A percentile compares a stretch with the other conserved stretches of the same genome.
These are phyloP conservation scores for Spondyliosoma cantharus DNA, from an alignment of 2,797 vertebrate species.

Conservation along the genomic window DNA sequence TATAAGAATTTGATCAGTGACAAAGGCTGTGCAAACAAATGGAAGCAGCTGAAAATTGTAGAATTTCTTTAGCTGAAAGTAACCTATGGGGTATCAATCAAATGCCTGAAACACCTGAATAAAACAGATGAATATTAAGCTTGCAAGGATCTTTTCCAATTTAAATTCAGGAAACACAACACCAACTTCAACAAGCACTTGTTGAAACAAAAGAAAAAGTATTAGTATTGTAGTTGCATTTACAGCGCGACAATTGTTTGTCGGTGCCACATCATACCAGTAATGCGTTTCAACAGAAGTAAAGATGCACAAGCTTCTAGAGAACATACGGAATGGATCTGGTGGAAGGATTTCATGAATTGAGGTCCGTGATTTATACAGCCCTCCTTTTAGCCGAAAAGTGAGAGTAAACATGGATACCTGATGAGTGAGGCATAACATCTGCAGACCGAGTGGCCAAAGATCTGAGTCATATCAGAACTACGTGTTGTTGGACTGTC, in stretches of 20 bases:
- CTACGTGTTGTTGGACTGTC: background rate
- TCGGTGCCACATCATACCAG: background rate
- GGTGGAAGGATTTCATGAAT: background rate
- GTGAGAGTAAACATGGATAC: slow-evolving; percentile 14
- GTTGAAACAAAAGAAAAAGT: background rate
- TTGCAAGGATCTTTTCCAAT: background rate
- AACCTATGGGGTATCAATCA: background rate
- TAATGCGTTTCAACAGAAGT: background rate
- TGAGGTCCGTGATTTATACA: background rate
- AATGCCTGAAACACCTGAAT: background rate
- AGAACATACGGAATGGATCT: background rate
- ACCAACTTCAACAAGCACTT: background rate
- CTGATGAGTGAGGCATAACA: slow-evolving; percentile 18
- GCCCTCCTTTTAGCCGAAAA: slow-evolving; percentile 12
- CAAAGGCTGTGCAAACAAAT: slow-evolving; percentile 15
- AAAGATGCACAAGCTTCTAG: background rate
- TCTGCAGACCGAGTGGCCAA: slow-evolving; percentile 25
- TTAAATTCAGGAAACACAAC: background rate
- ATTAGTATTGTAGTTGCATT: background rate
- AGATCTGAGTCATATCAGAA: slow-evolving; percentile 1
- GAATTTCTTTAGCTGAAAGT: background rate
- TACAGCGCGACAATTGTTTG: background rate
- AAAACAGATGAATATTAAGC: background rate
- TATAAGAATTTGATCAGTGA: slow-evolving; percentile 18
- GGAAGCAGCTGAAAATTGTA: background rate